Conservation (phyloP, 2,797 vertebrate species). For the Pelodytes ibericus region DNA sequence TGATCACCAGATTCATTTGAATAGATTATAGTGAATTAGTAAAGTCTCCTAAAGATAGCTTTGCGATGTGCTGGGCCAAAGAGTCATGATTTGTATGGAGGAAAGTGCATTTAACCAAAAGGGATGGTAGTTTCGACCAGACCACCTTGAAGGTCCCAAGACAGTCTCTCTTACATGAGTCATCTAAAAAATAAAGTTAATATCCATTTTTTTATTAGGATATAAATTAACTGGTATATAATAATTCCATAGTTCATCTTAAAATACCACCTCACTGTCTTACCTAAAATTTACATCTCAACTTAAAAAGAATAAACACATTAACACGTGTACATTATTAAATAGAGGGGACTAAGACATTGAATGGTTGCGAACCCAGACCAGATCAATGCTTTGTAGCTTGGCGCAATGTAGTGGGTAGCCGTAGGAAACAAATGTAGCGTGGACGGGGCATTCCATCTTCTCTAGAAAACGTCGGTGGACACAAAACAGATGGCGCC, state of each 20-base stretch:
- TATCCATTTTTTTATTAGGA: slow-evolving; percentile 38
- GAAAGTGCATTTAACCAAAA: too few species aligned
- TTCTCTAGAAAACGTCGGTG: not conserved
- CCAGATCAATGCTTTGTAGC: slow-evolving; percentile 20
- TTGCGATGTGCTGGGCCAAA: too few species aligned
- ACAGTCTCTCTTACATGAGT: not conserved
- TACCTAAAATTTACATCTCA: slow-evolving; percentile 24
- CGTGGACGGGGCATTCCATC: not conserved
- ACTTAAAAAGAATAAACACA: slow-evolving; percentile 9
- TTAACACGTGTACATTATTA: slow-evolving; percentile 4
- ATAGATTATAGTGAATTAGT: too few species aligned
- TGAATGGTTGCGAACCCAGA: not conserved
- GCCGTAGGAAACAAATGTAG: not conserved
- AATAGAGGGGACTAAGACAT: slow-evolving; percentile 10
- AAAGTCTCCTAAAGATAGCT: too few species aligned
- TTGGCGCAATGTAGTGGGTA: not conserved
- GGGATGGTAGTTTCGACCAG: too few species aligned
- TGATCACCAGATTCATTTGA: too few species aligned
- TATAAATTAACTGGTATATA: slow-evolving; percentile 42
- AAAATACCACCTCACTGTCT: slow-evolving; percentile 30
- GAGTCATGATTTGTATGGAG: too few species aligned
- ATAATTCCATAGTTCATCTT: slow-evolving; percentile 25
- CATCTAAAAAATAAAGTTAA: slow-evolving; percentile 3
- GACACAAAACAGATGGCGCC: not conserved
- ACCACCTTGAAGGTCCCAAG: not conserved